Percentiles rank a stretch among this genome's conserved stretches.
Evolutionary conservation across 2,888 invertebrate species (phyloP).

Genomic region (Bugulina stolonifera): DNA sequence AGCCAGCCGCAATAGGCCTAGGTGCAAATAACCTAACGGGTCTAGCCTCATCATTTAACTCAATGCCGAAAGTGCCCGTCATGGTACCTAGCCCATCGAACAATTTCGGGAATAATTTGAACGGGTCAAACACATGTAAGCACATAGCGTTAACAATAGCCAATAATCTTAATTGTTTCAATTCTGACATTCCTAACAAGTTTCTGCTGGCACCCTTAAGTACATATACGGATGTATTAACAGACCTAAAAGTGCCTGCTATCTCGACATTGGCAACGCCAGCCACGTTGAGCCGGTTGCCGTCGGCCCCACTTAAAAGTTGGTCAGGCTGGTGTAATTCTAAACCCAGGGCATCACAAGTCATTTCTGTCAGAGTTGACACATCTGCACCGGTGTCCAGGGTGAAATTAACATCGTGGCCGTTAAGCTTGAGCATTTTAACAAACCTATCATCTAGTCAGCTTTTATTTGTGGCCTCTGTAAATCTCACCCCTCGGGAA

Average conservation of each 20-base stretch:
- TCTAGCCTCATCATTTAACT: background rate
- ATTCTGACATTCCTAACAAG: constrained; percentile 3
- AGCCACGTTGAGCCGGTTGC: background rate
- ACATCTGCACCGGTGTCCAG: constrained; percentile 11
- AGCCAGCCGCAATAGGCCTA: background rate
- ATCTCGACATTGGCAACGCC: background rate
- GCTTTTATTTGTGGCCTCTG: too few species aligned
- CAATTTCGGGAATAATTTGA: background rate
- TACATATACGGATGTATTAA: background rate
- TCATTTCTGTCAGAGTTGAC: background rate
- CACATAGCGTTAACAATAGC: background rate
- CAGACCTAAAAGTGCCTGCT: background rate
- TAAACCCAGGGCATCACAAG: background rate
- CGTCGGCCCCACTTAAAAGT: too few species aligned
- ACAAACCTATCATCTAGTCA: constrained; percentile 6
- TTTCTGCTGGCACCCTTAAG: background rate
- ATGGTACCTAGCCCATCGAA: constrained; percentile 13
- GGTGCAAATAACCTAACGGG: constrained; percentile 5
- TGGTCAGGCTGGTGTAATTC: too few species aligned
- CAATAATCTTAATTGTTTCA: background rate
- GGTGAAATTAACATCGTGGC: background rate
- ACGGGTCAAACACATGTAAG: background rate
- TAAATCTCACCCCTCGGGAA: too few species aligned
- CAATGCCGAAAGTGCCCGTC: background rate
- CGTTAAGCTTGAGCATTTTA: background rate